Evolutionary conservation across 2,797 vertebrate species (phyloP), one percentile per base, ranked within the genome.

Genomic region (Cirrhinus mrigala): DNA sequence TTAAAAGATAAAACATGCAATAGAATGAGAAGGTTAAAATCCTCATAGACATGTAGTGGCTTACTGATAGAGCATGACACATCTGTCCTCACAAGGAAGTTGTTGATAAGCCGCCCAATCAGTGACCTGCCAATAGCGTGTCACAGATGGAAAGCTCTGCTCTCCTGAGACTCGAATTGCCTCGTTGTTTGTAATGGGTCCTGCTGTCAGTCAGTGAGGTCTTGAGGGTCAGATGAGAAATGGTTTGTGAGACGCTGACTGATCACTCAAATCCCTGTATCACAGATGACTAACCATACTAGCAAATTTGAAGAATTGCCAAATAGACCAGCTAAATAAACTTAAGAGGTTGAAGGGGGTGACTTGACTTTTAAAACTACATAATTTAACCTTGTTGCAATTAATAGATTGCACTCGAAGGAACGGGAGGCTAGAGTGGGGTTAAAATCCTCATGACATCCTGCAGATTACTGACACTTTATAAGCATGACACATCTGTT

Each of bases 91-190:
- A 78, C 9, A 40, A 58, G 74, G 80, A 79, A 73, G 83, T 50
- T 56, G 50, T 52, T 66, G 71, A 48, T 50, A 62, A 68, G 78
- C 29, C n/a, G 12, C 52, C 40, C 33, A 50, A 85, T 86, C 79
- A 82, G 66, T 58, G 40, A n/a, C 52, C 79, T 68, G 73, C 81
- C 85, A 85, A 86, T 88, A 74, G 70, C 1, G 0, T 64, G 44
- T 71, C 79, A 68, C 64, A 15, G 52, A 86, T 27, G 27, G 24
- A 62, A 77, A 29, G 79, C 50, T 37, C 52, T 27, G 64, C 33
- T 81, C 14, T 68, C 44, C 58, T 48, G 29, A 66, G 40, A 71
- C 24, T 33, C 33, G 8, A 29, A 40, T 70, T 75, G 68, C 29
- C 29, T 76, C 12, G 20, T 83, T 81, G 71, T 69, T 60, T 76